These are phyloP conservation scores for Pituophis catenifer DNA, from an alignment of 2,113 vertebrate genomes.

Conservation along the genomic window DNA sequence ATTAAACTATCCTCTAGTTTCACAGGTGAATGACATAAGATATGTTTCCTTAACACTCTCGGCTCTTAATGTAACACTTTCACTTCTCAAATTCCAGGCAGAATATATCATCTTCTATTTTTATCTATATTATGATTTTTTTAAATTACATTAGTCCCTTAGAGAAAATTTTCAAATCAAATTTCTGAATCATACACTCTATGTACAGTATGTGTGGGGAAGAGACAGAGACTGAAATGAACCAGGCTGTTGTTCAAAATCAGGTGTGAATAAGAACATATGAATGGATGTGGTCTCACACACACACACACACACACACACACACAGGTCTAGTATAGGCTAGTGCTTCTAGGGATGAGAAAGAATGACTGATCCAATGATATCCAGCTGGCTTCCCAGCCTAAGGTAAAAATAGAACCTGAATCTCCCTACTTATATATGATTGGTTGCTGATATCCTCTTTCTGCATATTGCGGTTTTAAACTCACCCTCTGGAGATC, in stretches of 20 bases:
- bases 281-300: not conserved
- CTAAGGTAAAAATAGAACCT: not conserved
- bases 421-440: not conserved
- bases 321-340: not conserved
- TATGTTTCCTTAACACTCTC: not conserved
- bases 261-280: not conserved
- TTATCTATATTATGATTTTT: not conserved
- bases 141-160: not conserved
- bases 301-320: not conserved
- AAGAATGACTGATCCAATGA: not conserved
- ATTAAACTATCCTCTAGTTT: not conserved
- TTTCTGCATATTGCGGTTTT: conserved; percentile 3
- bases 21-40: not conserved
- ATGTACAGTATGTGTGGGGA: not conserved
- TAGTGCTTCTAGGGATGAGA: not conserved
- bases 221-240: not conserved
- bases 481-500: conserved; percentile 54
- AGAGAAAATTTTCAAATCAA: not conserved
- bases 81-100: not conserved
- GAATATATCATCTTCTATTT: not conserved
- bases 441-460: not conserved
- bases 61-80: not conserved
- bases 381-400: not conserved
- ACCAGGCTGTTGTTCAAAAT: not conserved
- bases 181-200: not conserved